Percentiles rank a stretch among this genome's conserved stretches.
Conservation (phyloP, 2,797 vertebrate genomes). For the Enteromius treurensis region DNA sequence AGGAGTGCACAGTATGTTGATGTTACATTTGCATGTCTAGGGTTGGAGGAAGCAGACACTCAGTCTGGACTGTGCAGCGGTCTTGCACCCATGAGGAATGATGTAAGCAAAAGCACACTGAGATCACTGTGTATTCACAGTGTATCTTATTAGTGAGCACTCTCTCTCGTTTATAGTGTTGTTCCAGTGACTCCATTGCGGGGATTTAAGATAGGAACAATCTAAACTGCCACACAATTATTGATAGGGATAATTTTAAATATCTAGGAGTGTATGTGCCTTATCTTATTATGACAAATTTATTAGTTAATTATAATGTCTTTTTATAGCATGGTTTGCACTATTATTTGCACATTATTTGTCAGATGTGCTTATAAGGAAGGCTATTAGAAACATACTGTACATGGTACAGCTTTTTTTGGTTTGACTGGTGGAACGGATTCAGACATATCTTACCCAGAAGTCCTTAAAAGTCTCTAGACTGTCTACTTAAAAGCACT, state of each 20-base stretch:
- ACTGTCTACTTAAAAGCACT: neutral
- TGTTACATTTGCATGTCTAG: neutral
- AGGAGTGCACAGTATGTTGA: slow-evolving; percentile 1
- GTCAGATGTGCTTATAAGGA: neutral
- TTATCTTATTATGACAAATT: too few relatives aligned
- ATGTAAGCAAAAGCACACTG: slow-evolving; percentile 20
- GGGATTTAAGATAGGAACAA: neutral
- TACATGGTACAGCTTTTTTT: neutral
- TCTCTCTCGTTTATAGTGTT: slow-evolving; percentile 6
- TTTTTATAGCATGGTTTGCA: neutral
- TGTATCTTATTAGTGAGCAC: neutral
- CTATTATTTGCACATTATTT: neutral
- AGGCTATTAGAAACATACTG: neutral
- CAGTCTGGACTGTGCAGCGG: slow-evolving; percentile 7
- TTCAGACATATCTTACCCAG: neutral
- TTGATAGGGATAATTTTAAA: neutral
- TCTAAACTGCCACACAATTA: neutral
- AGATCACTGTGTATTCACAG: slow-evolving; percentile 22
- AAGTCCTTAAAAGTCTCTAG: neutral
- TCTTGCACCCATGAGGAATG: slow-evolving; percentile 19
- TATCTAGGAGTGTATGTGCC: neutral
- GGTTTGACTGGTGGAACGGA: neutral
- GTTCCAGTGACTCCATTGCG: neutral
- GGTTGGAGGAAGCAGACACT: slow-evolving; percentile 20
- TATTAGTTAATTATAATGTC: neutral